These are phyloP conservation scores for Eurystomus gularis DNA, from an alignment of 2,113 vertebrate species.

Conservation along the genomic window DNA sequence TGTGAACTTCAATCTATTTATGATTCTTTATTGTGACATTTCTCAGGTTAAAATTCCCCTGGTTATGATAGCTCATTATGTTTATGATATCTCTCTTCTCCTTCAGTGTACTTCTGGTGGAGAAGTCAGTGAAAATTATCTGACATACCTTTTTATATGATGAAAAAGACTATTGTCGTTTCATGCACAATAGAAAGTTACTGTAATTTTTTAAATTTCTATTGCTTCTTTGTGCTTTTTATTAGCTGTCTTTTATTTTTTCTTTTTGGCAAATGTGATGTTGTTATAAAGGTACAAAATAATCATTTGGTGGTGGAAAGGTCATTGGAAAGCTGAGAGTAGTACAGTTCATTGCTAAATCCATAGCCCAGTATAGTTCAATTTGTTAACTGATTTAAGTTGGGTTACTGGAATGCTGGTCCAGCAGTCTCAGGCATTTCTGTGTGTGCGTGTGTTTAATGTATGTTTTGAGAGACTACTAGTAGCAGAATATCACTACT, in stretches of 20 bases:
- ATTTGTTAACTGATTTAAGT: background rate
- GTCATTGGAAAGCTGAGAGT: background rate
- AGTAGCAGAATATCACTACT: background rate
- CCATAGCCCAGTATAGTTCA: background rate
- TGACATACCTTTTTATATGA: background rate
- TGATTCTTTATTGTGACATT: background rate
- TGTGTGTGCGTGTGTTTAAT: too few species aligned
- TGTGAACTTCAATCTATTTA: background rate
- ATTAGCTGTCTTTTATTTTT: background rate
- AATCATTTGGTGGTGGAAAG: background rate
- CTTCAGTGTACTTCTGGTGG: background rate
- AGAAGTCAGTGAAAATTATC: background rate
- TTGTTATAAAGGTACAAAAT: background rate
- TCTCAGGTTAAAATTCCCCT: background rate
- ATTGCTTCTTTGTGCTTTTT: background rate
- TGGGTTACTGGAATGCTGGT: background rate
- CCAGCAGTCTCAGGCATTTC: background rate
- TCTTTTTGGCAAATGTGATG: background rate
- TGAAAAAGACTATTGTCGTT: background rate
- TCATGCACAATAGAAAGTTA: background rate
- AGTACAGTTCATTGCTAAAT: background rate
- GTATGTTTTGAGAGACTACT: background rate
- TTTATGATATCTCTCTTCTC: background rate
- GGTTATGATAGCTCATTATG: background rate
- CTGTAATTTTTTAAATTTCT: background rate